Evolutionary conservation across 1,140 invertebrate genomes (phyloP).

Genomic region (Cyclargus thomasi): DNA sequence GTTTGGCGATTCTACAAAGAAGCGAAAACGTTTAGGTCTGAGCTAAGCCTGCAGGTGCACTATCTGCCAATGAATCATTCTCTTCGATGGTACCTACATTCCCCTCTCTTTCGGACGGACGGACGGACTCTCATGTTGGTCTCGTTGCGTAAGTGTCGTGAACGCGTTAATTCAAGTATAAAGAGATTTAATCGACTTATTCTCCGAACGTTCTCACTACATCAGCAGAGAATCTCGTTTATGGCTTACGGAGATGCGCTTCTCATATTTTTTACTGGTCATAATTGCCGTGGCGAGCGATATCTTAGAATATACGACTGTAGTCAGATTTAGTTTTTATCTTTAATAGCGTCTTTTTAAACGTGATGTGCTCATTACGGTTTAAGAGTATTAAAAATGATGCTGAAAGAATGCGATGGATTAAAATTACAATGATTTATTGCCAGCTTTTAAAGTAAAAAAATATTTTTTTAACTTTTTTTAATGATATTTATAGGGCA

Average conservation of each 20-base stretch:
- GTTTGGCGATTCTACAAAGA: too few species aligned
- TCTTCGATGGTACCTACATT: not conserved
- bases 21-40: too few species aligned
- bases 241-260: slow-evolving; percentile 19
- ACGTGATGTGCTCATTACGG: not conserved
- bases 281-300: not conserved
- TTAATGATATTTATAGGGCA: too few species aligned
- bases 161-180: not conserved
- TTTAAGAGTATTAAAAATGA: not conserved
- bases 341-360: not conserved
- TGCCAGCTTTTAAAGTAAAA: too few species aligned
- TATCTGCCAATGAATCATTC: too few species aligned
- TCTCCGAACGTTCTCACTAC: not conserved
- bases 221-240: slow-evolving; percentile 11
- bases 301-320: not conserved
- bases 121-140: not conserved
- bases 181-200: not conserved
- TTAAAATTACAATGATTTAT: too few species aligned
- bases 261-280: slow-evolving; percentile 13
- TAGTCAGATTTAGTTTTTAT: not conserved
- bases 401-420: too few species aligned
- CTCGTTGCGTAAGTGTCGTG: not conserved
- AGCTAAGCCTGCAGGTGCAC: too few species aligned
- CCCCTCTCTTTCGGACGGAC: not conserved
- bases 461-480: too few species aligned